Evolutionary conservation across 1,140 invertebrate genomes (phyloP).

Genomic region (Mya arenaria): DNA sequence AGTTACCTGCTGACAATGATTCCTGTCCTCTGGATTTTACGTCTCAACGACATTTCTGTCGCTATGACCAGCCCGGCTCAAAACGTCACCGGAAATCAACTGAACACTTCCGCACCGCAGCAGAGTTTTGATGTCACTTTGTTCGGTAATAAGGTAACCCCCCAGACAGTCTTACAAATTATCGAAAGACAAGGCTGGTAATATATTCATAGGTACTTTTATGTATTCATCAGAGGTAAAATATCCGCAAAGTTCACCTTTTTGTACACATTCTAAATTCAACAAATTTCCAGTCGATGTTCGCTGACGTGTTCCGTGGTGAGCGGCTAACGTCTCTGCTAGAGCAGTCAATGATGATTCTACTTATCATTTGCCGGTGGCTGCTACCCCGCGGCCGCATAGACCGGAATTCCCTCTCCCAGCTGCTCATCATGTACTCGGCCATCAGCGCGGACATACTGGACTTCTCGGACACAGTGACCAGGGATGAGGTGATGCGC

Average conservation of each 20-base stretch:
- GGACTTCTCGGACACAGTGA: conserved; percentile 48
- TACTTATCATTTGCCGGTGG: conserved; percentile 92
- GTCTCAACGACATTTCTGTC: background rate
- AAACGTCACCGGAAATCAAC: background rate
- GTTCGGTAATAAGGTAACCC: background rate
- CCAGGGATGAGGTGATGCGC: background rate
- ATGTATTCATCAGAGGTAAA: background rate
- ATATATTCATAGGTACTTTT: background rate
- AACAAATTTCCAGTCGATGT: background rate
- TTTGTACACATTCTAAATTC: background rate
- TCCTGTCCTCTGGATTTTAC: conserved; percentile 20
- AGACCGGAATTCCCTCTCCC: conserved; percentile 93
- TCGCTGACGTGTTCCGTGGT: background rate
- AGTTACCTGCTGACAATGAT: conserved; percentile 18
- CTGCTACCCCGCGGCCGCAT: conserved; percentile 91
- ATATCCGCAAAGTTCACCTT: background rate
- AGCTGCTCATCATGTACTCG: conserved; percentile 82
- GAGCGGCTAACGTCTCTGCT: conserved; percentile 80
- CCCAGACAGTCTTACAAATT: background rate
- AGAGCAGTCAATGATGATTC: conserved; percentile 93
- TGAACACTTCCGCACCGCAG: background rate
- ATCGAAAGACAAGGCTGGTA: background rate
- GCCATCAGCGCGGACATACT: conserved; percentile 49
- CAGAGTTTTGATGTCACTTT: background rate
- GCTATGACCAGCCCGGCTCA: background rate